Conservation (phyloP, 53 echinoderm and acorn worm species). For the Antedon mediterranea region DNA sequence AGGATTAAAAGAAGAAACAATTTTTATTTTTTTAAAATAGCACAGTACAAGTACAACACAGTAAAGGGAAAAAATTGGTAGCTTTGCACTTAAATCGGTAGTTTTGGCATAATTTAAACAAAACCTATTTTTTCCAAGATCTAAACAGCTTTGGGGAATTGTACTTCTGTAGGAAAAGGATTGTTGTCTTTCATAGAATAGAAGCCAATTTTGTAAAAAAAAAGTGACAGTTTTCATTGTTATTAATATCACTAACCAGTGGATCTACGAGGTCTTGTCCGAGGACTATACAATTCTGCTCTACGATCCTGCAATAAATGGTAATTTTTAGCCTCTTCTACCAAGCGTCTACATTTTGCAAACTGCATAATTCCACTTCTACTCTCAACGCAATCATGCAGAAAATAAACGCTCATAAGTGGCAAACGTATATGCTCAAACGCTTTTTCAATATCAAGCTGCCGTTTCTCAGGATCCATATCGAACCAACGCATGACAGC, state of each 20-base stretch:
- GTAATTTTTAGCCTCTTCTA: constrained; percentile 7
- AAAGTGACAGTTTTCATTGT: no score
- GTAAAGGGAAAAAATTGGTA: no score
- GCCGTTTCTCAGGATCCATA: background rate
- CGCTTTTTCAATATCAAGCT: background rate
- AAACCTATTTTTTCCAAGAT: no score
- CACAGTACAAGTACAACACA: no score
- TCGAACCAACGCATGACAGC: constrained; percentile 7
- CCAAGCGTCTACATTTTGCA: background rate
- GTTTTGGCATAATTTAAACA: no score
- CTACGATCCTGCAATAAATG: constrained; percentile 7
- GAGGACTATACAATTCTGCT: constrained; percentile 1
- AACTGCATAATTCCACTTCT: background rate
- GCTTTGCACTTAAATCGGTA: no score
- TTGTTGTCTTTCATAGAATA: no score
- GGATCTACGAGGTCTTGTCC: constrained; percentile 3
- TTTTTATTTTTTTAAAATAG: no score
- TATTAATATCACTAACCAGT: constrained; percentile 1
- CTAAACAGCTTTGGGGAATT: no score
- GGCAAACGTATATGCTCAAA: constrained; percentile 1
- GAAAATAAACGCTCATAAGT: constrained; percentile 1
- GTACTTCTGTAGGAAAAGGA: no score
- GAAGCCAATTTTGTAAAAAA: no score
- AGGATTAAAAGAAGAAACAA: no score
- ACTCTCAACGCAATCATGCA: constrained; percentile 8